A percentile compares a stretch with the other conserved stretches of the same genome.
Evolutionary conservation across 1,140 invertebrate species (phyloP).

Genomic region (Planococcus citri): DNA sequence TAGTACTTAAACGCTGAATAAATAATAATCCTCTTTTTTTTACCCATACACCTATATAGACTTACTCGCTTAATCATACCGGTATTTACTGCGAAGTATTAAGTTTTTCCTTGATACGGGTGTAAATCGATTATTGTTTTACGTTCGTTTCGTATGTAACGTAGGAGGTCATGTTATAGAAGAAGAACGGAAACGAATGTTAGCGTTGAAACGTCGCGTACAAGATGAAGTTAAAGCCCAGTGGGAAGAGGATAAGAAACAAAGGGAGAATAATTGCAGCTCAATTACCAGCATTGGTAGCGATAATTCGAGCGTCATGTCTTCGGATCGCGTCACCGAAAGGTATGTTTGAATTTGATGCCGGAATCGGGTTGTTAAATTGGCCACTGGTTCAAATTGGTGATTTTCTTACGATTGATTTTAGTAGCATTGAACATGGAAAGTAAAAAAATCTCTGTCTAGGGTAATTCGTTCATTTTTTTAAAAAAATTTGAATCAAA

Average conservation of each 20-base stretch:
- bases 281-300: constrained; percentile 55
- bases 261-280: constrained; percentile 49
- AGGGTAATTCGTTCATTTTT: too few relatives aligned
- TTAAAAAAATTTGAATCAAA: too few relatives aligned
- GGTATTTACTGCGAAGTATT: neutral
- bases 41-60: too few relatives aligned
- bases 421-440: too few relatives aligned
- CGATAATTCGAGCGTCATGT: constrained; percentile 50
- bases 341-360: constrained; percentile 35
- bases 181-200: constrained; percentile 72
- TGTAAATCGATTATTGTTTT: neutral
- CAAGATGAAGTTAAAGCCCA: constrained; percentile 76
- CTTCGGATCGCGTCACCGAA: constrained; percentile 49
- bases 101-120: neutral
- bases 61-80: too few relatives aligned
- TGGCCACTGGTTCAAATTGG: too few relatives aligned
- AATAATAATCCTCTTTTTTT: neutral
- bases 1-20: too few relatives aligned
- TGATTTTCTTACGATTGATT: too few relatives aligned
- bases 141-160: constrained; percentile 25
- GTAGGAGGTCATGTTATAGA: constrained; percentile 78
- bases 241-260: constrained; percentile 52
- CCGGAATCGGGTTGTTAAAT: too few relatives aligned
- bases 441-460: too few relatives aligned
- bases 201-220: constrained; percentile 68